Base-by-base conservation (phyloP, 2,888 invertebrate species). In the Psylliodes chrysocephalus region DNA sequence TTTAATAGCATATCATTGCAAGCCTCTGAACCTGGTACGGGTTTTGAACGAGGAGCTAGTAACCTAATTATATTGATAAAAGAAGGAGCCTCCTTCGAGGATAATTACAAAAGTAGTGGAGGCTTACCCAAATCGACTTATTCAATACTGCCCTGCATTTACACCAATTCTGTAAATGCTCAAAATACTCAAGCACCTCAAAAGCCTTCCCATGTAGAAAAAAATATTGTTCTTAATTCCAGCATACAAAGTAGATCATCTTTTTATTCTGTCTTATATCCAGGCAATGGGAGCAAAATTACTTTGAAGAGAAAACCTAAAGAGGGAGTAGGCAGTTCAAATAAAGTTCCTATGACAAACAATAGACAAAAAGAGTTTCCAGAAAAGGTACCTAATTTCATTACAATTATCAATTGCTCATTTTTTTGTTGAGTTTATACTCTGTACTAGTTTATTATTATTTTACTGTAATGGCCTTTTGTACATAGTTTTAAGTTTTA, bases 271-370 rank as follows among this genome's bases (percentile, higher is more conserved):
- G 92, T 93, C 46, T 87, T 92, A 85, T 91, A 91, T 82, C 90
- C 92, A 56, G 92, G 91, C 12, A 87, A 89, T 70, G 92, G 92
- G 55, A 92, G 92, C 81, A 93, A 93, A 85, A 91, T 93, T 73
- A 93, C 92, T 46, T 91, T 93, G 71, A 93, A 92, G 81, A 85
- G 92, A 71, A 92, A 92, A 85, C 88, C 75, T 18, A 82, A 81
- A 70, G 82, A 81, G 52, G 61, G 60, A 60, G 64, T 60, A 47
- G 55, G 49, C n/a, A 68, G 33, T 64, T 12, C 64, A 49, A 63
- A 35, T 19, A 71, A 68, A 63, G 40, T 59, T 47, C 63, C 65
- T 53, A 12, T 61, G 51, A 28, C 54, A 63, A 52, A 66, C 68
- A 69, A 65, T 68, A 53, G 75, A 75, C 64, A 63, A 61, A 74